Percentiles rank a stretch among this genome's conserved stretches.
These are phyloP conservation scores for Amphipyra tragopoginis DNA, from an alignment of 2,888 invertebrate genomes.

Conservation along the genomic window DNA sequence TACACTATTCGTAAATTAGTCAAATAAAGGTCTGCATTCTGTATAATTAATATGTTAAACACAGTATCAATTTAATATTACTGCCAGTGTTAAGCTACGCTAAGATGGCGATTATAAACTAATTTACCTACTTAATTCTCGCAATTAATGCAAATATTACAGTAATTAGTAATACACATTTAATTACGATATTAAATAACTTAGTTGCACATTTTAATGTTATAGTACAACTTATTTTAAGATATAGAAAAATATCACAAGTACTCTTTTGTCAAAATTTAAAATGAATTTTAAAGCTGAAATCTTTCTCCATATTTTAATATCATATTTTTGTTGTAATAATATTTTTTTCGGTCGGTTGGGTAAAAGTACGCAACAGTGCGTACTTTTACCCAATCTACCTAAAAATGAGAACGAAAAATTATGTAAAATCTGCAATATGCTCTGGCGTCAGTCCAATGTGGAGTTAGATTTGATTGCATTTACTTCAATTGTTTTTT, in stretches of 20 bases:
- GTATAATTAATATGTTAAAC: not conserved
- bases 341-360: too few species aligned
- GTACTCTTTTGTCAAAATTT: slow-evolving; percentile 42
- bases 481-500: slow-evolving; percentile 34
- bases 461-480: slow-evolving; percentile 23
- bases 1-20: too few species aligned
- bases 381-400: too few species aligned
- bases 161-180: not conserved
- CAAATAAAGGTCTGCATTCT: not conserved
- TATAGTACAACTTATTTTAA: slow-evolving; percentile 56
- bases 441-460: not conserved
- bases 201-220: slow-evolving; percentile 49
- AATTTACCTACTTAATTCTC: not conserved
- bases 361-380: too few species aligned
- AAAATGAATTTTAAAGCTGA: slow-evolving; percentile 10
- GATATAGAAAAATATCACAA: slow-evolving; percentile 46
- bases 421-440: not conserved
- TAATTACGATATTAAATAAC: slow-evolving; percentile 2
- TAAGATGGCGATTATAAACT: not conserved
- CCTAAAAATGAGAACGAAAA: too few species aligned
- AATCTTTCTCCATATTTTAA: slow-evolving; percentile 14
- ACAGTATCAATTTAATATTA: not conserved
- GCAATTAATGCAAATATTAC: slow-evolving; percentile 1
- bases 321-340: not conserved
- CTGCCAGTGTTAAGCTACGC: not conserved